These are phyloP conservation scores for Synergus gifuensis DNA, from an alignment of 2,888 invertebrate species.

Conservation along the genomic window DNA sequence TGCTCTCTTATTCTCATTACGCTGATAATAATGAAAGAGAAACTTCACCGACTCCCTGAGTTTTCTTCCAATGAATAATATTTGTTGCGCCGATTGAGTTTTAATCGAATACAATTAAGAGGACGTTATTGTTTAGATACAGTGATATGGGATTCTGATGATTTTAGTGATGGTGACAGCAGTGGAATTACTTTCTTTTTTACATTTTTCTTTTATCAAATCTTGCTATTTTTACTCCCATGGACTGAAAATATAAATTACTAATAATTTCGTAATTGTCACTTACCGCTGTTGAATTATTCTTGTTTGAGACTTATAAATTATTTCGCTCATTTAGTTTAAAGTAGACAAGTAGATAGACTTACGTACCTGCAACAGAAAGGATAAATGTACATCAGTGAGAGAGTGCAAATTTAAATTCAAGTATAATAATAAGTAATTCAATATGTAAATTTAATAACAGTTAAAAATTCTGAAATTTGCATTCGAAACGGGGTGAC, in stretches of 20 bases:
- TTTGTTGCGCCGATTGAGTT: neutral
- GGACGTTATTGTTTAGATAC: no score
- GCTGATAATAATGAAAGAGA: neutral
- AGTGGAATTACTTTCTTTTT: no score
- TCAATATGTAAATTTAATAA: conserved; percentile 35
- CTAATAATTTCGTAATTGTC: neutral
- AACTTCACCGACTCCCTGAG: neutral
- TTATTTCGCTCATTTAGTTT: neutral
- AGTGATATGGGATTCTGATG: no score
- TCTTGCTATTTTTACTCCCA: no score
- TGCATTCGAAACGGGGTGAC: conserved; percentile 37
- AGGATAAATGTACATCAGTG: conserved; percentile 46
- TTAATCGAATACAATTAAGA: no score
- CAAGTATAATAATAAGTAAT: conserved; percentile 23
- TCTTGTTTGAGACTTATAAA: neutral
- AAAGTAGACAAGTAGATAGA: neutral
- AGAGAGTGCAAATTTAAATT: neutral
- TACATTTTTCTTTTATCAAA: no score
- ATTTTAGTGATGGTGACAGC: no score
- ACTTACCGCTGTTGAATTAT: neutral
- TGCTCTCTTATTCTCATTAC: neutral
- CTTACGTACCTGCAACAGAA: conserved; percentile 73
- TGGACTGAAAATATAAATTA: neutral
- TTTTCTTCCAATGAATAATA: neutral
- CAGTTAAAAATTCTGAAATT: conserved; percentile 39